These are phyloP conservation scores for Alectoris magna DNA, from an alignment of 2,797 vertebrate species.

Conservation along the genomic window DNA sequence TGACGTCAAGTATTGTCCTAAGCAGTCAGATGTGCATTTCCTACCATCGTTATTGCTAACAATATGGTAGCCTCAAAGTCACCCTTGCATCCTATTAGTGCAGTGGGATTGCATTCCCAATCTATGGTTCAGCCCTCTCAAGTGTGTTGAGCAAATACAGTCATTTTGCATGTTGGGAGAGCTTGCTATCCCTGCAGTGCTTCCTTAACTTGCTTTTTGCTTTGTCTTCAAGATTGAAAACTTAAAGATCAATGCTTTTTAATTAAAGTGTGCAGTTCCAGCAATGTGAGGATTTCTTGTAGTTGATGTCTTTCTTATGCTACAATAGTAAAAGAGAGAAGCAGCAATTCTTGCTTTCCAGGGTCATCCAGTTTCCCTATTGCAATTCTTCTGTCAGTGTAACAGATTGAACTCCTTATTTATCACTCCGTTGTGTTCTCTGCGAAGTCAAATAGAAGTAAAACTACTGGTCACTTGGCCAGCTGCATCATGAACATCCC, in stretches of 20 bases:
- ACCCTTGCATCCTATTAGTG: not conserved
- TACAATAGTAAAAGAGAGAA: not conserved
- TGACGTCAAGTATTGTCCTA: not conserved
- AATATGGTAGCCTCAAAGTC: rapidly evolving
- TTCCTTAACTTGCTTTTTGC: not conserved
- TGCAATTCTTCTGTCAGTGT: not conserved
- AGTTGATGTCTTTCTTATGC: not conserved
- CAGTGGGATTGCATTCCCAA: rapidly evolving
- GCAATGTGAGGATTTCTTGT: not conserved
- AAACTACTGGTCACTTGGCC: not conserved
- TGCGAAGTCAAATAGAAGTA: not conserved
- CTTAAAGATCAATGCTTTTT: not conserved
- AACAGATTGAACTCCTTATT: not conserved
- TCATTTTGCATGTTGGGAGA: not conserved
- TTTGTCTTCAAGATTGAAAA: not conserved
- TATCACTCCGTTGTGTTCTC: not conserved
- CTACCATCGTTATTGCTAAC: rapidly evolving
- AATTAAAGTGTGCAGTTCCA: not conserved
- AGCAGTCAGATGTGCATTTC: not conserved
- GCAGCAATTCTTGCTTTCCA: not conserved
- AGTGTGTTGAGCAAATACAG: rapidly evolving
- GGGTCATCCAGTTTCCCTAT: not conserved
- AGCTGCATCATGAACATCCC: not conserved
- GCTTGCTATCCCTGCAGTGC: not conserved
- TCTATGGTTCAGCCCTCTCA: not conserved